A percentile compares a stretch with the other conserved stretches of the same genome.
Conservation (phyloP, 2,797 vertebrate genomes). For the Microhierax caerulescens region DNA sequence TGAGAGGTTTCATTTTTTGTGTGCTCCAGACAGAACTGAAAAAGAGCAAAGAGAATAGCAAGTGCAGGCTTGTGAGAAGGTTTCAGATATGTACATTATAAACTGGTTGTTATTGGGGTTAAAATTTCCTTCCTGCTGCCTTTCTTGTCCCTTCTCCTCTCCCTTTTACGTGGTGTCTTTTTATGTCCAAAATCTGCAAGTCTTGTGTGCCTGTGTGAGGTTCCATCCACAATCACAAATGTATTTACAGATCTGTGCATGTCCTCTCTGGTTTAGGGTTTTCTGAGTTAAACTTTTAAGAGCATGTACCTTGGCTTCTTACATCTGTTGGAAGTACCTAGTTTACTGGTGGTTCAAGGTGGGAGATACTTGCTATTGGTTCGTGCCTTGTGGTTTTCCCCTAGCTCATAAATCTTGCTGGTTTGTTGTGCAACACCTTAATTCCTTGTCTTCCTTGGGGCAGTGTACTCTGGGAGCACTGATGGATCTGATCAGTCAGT, state of each 20-base stretch:
- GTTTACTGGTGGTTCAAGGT: not conserved
- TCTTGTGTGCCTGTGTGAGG: not conserved
- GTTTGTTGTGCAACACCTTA: not conserved
- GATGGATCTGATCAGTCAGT: not conserved
- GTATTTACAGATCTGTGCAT: not conserved
- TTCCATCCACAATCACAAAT: not conserved
- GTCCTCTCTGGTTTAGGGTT: not conserved
- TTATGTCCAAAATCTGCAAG: not conserved
- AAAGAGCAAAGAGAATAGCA: conserved; percentile 20
- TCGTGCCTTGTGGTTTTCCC: fast-evolving
- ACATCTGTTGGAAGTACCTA: not conserved
- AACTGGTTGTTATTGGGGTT: not conserved
- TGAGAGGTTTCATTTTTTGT: not conserved
- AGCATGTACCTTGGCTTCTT: not conserved
- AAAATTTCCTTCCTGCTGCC: not conserved
- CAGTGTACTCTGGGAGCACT: not conserved
- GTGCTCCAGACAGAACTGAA: not conserved
- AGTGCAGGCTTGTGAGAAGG: not conserved
- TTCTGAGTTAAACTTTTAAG: not conserved
- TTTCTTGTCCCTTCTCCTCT: not conserved
- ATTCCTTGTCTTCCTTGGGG: not conserved
- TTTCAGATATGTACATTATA: not conserved
- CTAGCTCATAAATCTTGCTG: too few relatives aligned
- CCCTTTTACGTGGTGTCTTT: not conserved
- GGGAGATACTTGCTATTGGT: not conserved